These are phyloP conservation scores for Euclidia mi DNA, from an alignment of 2,888 invertebrate genomes.

Conservation along the genomic window DNA sequence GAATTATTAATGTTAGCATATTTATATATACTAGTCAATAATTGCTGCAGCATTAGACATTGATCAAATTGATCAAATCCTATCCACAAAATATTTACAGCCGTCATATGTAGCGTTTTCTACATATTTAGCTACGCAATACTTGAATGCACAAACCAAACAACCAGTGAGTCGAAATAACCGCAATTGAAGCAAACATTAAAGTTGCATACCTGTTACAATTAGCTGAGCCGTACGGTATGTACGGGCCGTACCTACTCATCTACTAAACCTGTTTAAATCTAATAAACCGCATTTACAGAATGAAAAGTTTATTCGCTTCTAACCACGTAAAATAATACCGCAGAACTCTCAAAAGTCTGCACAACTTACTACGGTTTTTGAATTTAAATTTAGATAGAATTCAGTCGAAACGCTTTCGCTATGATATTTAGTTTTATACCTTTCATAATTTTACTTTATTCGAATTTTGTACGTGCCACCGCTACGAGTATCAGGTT, in stretches of 20 bases:
- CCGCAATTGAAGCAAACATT: constrained; percentile 54
- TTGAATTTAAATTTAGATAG: constrained; percentile 67
- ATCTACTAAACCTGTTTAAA: constrained; percentile 61
- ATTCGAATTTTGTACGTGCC: not conserved
- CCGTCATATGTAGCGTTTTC: too few relatives aligned
- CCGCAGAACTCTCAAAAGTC: constrained; percentile 66
- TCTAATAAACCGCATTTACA: constrained; percentile 73
- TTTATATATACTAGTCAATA: too few relatives aligned
- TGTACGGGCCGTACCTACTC: constrained; percentile 40
- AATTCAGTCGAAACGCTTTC: constrained; percentile 58
- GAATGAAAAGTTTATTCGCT: constrained; percentile 70
- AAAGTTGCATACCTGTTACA: constrained; percentile 62
- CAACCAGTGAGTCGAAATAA: constrained; percentile 18
- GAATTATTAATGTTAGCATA: too few relatives aligned
- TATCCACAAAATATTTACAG: too few relatives aligned
- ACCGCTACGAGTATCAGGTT: not conserved
- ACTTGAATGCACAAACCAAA: constrained; percentile 16
- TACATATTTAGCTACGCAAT: too few relatives aligned
- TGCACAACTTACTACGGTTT: constrained; percentile 67
- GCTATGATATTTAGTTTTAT: constrained; percentile 56
- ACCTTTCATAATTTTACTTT: constrained; percentile 31
- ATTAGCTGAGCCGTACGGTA: constrained; percentile 57
- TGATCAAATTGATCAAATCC: too few relatives aligned
- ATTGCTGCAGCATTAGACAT: too few relatives aligned
- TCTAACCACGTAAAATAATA: constrained; percentile 72